Conservation (phyloP, 2,888 invertebrate species). For the Polydrusus pterygomalis region DNA sequence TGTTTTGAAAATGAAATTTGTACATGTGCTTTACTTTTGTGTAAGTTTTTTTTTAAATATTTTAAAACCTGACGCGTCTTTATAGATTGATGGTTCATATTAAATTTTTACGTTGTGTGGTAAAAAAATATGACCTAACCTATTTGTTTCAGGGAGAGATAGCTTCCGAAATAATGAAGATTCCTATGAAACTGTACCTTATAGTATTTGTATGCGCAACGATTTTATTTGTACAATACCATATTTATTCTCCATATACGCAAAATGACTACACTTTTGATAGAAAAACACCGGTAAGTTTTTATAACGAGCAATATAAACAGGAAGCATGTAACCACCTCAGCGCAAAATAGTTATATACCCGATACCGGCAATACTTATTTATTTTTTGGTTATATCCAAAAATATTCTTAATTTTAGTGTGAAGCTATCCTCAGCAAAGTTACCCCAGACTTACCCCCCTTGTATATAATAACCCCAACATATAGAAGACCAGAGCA, state of each 20-base stretch:
- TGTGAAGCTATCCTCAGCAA: constrained; percentile 55
- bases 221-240: constrained; percentile 80
- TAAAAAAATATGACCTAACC: neutral
- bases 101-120: too few relatives aligned
- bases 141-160: constrained; percentile 65
- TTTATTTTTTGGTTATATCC: too few relatives aligned
- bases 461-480: constrained; percentile 82
- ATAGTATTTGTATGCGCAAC: constrained; percentile 78
- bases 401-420: constrained; percentile 40
- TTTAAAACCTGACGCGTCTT: neutral
- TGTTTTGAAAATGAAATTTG: constrained; percentile 16
- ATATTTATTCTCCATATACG: constrained; percentile 73
- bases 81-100: neutral
- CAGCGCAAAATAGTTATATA: too few relatives aligned
- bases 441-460: constrained; percentile 67
- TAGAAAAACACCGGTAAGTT: constrained; percentile 60
- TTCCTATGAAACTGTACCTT: constrained; percentile 79
- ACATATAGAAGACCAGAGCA: constrained; percentile 86
- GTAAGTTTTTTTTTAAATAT: constrained; percentile 5
- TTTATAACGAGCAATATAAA: too few relatives aligned
- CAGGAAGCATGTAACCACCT: too few relatives aligned
- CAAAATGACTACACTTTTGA: constrained; percentile 57
- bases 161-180: constrained; percentile 72
- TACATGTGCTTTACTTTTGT: constrained; percentile 23
- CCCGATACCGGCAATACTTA: too few relatives aligned